Conservation (phyloP, 35 echinoderm and acorn worm species). For the Chiridota heheva region DNA sequence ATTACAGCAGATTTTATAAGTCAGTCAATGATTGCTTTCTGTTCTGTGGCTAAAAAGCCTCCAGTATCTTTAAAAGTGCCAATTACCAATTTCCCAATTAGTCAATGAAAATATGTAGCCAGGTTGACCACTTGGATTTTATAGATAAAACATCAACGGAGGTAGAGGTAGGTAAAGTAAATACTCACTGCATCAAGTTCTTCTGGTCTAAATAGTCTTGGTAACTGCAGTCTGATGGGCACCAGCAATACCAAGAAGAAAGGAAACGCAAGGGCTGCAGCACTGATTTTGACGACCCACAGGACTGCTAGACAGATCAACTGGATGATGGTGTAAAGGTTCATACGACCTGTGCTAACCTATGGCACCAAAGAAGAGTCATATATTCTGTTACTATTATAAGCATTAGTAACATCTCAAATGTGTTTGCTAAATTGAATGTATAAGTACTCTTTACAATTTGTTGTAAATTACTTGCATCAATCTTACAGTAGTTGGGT, state of each 20-base stretch:
- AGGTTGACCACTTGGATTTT: background rate
- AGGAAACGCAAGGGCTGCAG: conserved; percentile 44
- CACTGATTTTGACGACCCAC: conserved; percentile 54
- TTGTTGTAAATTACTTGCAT: no score
- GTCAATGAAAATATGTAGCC: background rate
- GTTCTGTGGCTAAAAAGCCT: background rate
- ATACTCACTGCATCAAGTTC: conserved; percentile 88
- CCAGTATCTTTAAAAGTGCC: background rate
- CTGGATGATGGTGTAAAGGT: conserved; percentile 69
- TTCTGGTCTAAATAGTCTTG: conserved; percentile 61
- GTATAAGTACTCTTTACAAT: no score
- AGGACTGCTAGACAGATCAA: conserved; percentile 53
- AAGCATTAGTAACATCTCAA: no score
- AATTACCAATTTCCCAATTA: background rate
- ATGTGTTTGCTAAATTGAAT: no score
- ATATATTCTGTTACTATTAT: no score
- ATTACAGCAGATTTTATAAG: background rate
- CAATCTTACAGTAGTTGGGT: no score
- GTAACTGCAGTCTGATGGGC: conserved; percentile 49
- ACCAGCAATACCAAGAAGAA: conserved; percentile 82
- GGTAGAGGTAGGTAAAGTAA: background rate
- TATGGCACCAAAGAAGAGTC: conserved; percentile 17
- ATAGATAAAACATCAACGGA: background rate
- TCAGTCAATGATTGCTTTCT: background rate
- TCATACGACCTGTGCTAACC: conserved; percentile 70